These are phyloP conservation scores for Petrophora chlorosata DNA, from an alignment of 2,888 invertebrate species.

Conservation along the genomic window DNA sequence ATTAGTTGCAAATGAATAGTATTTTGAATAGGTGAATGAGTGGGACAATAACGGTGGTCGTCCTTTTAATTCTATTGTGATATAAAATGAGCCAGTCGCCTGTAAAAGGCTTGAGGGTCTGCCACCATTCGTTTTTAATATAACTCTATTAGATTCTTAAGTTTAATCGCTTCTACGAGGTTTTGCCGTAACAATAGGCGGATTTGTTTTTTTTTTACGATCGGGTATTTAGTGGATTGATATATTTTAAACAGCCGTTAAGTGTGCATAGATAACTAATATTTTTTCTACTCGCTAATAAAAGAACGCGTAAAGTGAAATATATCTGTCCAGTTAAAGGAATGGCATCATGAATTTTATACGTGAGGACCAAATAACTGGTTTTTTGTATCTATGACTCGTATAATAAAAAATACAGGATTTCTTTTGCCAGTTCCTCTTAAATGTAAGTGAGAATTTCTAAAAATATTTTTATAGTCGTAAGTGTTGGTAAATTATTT, in stretches of 20 bases:
- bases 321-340: slow-evolving; percentile 75
- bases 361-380: slow-evolving; percentile 74
- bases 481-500: slow-evolving; percentile 81
- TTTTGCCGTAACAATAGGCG: slow-evolving; percentile 64
- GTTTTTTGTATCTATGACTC: slow-evolving; percentile 65
- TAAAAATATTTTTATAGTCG: slow-evolving; percentile 79
- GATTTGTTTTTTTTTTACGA: slow-evolving; percentile 64
- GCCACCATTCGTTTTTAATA: slow-evolving; percentile 61
- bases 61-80: slow-evolving; percentile 65
- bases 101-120: slow-evolving; percentile 41
- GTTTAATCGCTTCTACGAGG: slow-evolving; percentile 71
- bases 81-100: slow-evolving; percentile 53
- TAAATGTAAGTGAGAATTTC: slow-evolving; percentile 83
- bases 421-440: slow-evolving; percentile 84
- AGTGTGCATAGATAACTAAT: slow-evolving; percentile 79
- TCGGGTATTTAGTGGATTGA: slow-evolving; percentile 78
- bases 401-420: slow-evolving; percentile 67
- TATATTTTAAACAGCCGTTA: slow-evolving; percentile 77
- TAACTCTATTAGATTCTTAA: slow-evolving; percentile 71
- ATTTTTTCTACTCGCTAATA: slow-evolving; percentile 78
- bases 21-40: slow-evolving; percentile 65
- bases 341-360: slow-evolving; percentile 77
- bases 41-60: slow-evolving; percentile 79
- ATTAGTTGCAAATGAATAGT: slow-evolving; percentile 74
- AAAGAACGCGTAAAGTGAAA: slow-evolving; percentile 53